phyloP scores from a whole-genome alignment of 2,888 invertebrate species.

The Onthophagus sagittarius region DNA sequence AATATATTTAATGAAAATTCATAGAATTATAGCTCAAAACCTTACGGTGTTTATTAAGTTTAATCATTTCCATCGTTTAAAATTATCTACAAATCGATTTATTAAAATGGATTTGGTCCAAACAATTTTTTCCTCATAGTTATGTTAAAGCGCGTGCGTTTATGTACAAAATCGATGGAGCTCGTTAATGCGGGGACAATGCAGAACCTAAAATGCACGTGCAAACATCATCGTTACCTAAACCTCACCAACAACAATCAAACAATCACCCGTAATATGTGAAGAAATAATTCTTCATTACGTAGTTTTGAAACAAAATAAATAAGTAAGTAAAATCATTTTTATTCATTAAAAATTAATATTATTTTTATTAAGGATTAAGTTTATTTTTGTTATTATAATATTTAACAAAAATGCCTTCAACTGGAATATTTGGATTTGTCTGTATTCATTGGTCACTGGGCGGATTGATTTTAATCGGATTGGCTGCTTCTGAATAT shows the following conservation, averaged over 20 bases:
- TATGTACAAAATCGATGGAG: neutral
- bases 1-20: too few species aligned
- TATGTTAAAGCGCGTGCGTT: neutral
- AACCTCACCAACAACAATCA: neutral
- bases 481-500: conserved; percentile 56
- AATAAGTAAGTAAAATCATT: too few species aligned
- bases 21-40: too few species aligned
- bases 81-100: neutral
- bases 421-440: conserved; percentile 38
- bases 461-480: conserved; percentile 56
- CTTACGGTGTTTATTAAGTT: too few species aligned
- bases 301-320: too few species aligned
- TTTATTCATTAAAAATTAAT: too few species aligned
- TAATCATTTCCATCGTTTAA: too few species aligned
- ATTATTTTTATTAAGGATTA: too few species aligned
- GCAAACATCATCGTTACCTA: neutral
- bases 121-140: neutral
- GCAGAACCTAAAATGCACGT: neutral
- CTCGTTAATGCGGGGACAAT: neutral
- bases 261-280: neutral
- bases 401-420: conserved; percentile 18
- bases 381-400: too few species aligned
- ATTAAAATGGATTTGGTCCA: neutral
- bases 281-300: neutral
- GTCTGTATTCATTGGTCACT: conserved; percentile 55